These are phyloP conservation scores for Molossus molossus DNA, from an alignment of 2,797 vertebrate genomes.

Conservation along the genomic window DNA sequence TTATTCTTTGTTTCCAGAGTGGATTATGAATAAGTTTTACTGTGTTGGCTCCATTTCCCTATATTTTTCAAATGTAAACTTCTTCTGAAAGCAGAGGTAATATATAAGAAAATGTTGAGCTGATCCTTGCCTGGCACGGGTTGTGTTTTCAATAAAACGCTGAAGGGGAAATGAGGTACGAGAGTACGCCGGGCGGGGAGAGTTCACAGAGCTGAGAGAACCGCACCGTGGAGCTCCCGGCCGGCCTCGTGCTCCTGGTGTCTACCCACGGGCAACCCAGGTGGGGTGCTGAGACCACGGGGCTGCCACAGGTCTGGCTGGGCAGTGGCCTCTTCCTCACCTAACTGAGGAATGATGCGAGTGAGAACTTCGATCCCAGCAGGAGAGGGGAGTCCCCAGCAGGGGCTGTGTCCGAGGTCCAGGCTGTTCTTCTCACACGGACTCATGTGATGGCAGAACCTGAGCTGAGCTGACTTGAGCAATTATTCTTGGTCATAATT, in stretches of 20 bases:
- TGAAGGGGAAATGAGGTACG: not conserved
- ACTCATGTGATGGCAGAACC: not conserved
- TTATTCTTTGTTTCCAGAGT: not conserved
- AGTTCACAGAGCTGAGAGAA: not conserved
- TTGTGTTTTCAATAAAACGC: not conserved
- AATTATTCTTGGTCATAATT: not conserved
- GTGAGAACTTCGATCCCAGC: not conserved
- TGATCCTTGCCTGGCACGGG: not conserved
- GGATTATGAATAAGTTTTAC: not conserved
- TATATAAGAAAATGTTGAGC: conserved; percentile 6
- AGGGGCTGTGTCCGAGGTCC: not conserved
- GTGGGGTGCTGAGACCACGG: not conserved
- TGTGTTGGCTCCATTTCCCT: not conserved
- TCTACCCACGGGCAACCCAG: not conserved
- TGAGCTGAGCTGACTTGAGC: not conserved
- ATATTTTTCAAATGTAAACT: conserved; percentile 26
- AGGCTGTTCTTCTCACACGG: not conserved
- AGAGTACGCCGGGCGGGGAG: not conserved
- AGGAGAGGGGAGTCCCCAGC: no score
- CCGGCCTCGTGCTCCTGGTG: not conserved
- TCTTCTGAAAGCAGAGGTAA: conserved; percentile 11
- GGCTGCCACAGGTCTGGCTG: no score
- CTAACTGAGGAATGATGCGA: not conserved
- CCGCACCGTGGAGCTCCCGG: not conserved
- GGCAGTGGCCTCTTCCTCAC: not conserved